phyloP scores from a whole-genome alignment of 2,113 vertebrate genomes.

The human region DNA sequence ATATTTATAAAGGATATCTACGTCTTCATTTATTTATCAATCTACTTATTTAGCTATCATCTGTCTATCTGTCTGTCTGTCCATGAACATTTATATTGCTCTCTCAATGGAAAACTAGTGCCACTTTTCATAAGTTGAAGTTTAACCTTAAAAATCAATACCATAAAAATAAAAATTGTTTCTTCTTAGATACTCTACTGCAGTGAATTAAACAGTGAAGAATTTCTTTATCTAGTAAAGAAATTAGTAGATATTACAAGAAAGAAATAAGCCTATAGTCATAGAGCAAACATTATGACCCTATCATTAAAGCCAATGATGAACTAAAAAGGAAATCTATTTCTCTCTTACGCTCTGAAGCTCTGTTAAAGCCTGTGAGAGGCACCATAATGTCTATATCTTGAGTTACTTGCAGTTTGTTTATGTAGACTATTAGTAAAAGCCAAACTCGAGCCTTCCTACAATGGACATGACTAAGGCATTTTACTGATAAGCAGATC shows the following conservation, averaged over 20 bases:
- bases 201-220: neutral
- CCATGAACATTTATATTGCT: neutral
- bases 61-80: neutral
- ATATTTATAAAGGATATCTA: neutral
- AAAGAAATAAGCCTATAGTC: neutral
- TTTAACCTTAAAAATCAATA: conserved; percentile 15
- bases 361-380: neutral
- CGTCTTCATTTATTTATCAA: neutral
- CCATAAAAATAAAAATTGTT: neutral
- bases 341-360: neutral
- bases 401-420: neutral
- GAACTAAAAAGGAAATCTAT: neutral
- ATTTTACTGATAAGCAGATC: neutral
- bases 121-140: neutral
- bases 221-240: neutral
- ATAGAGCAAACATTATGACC: neutral
- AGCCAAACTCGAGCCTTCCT: neutral
- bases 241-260: neutral
- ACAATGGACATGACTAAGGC: neutral
- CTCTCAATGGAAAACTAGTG: neutral
- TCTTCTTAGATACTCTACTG: neutral
- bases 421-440: neutral
- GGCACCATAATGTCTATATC: neutral
- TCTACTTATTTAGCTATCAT: neutral
- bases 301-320: neutral